Evolutionary conservation across 2,113 vertebrate genomes (phyloP).

Genomic region (Neodontobutis hainanensis): DNA sequence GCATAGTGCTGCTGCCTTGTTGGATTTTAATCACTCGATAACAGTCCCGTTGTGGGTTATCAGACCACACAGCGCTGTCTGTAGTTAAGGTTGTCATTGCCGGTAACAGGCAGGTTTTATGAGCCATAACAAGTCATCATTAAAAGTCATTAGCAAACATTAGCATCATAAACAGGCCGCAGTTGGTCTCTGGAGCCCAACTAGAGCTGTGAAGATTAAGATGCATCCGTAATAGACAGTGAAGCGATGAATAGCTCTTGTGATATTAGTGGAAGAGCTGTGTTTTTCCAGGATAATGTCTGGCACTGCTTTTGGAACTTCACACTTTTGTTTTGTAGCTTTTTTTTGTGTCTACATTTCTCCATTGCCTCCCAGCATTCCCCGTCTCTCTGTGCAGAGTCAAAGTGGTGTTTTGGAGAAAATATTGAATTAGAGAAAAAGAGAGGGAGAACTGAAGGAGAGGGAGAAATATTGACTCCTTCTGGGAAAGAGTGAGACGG

Average conservation of each 20-base stretch:
- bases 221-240: constrained; percentile 40
- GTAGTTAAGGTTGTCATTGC: constrained; percentile 60
- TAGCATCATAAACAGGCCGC: constrained; percentile 61
- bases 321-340: constrained; percentile 27
- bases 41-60: constrained; percentile 56
- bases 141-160: constrained; percentile 69
- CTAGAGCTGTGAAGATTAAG: constrained; percentile 57
- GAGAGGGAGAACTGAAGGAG: constrained; percentile 76
- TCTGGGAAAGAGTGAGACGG: constrained; percentile 82
- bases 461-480: constrained; percentile 84
- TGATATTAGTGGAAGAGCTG: constrained; percentile 11
- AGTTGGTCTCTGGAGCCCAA: constrained; percentile 54
- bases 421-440: constrained; percentile 75
- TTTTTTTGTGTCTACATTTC: constrained; percentile 18
- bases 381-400: constrained; percentile 28
- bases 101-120: constrained; percentile 63
- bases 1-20: constrained; percentile 24
- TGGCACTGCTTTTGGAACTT: constrained; percentile 42
- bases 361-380: constrained; percentile 68
- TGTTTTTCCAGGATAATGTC: constrained; percentile 46
- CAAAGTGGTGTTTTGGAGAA: constrained; percentile 67
- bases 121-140: constrained; percentile 69
- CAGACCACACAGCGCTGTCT: constrained; percentile 28
- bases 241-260: constrained; percentile 5
- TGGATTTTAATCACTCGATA: constrained; percentile 59